These are phyloP conservation scores for Planococcus citri DNA, from an alignment of 1,140 invertebrate genomes.

Conservation along the genomic window DNA sequence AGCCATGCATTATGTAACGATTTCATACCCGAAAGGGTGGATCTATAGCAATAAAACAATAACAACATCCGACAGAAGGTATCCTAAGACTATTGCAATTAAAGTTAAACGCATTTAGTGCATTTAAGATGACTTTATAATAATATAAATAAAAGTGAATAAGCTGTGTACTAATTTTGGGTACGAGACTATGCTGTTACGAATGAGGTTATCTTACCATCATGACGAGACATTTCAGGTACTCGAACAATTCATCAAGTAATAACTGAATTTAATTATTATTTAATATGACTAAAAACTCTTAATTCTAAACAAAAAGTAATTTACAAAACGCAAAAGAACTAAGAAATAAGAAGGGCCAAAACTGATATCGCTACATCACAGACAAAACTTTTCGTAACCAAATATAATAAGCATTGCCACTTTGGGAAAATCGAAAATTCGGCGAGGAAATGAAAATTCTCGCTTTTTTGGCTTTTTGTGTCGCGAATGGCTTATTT, in stretches of 20 bases:
- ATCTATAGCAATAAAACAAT: not conserved
- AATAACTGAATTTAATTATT: not conserved
- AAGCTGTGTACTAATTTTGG: not conserved
- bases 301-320: constrained; percentile 15
- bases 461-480: not conserved
- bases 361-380: constrained; percentile 20
- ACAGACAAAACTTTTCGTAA: constrained; percentile 17
- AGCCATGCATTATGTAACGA: not conserved
- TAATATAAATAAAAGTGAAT: not conserved
- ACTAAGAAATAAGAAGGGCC: constrained; percentile 1
- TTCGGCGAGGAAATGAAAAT: not conserved
- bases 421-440: constrained; percentile 7
- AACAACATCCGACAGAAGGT: not conserved
- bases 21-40: not conserved
- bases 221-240: constrained; percentile 65
- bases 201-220: constrained; percentile 43
- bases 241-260: constrained; percentile 10
- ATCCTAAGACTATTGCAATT: not conserved
- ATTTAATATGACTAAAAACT: constrained; percentile 6
- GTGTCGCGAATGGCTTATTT: too few relatives aligned
- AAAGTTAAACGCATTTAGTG: not conserved
- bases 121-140: constrained; percentile 1
- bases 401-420: constrained; percentile 16
- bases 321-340: constrained; percentile 19
- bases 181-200: constrained; percentile 11